A percentile compares a stretch with the other conserved stretches of the same genome.
Conservation (phyloP, 2,888 invertebrate species). For the Ferdinandea cuprea region DNA sequence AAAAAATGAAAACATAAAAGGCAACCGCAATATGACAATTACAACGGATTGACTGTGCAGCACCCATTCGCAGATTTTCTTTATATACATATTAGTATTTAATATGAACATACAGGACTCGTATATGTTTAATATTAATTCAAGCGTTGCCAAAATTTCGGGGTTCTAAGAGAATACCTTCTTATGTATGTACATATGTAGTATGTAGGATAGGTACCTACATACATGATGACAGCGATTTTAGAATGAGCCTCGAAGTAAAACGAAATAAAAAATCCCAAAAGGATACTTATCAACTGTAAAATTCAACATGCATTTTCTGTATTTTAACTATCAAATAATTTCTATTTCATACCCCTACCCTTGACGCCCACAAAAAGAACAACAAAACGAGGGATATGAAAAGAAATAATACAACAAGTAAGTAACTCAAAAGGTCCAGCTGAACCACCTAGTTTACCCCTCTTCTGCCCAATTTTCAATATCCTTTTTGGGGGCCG, state of each 20-base stretch:
- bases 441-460: slow-evolving; percentile 42
- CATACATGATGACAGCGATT: slow-evolving; percentile 71
- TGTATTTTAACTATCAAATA: slow-evolving; percentile 70
- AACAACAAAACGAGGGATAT: slow-evolving; percentile 36
- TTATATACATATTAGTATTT: no score
- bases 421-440: slow-evolving; percentile 68
- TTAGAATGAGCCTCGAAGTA: slow-evolving; percentile 12
- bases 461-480: background rate
- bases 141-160: slow-evolving; percentile 65
- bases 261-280: slow-evolving; percentile 51
- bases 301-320: slow-evolving; percentile 66
- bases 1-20: slow-evolving; percentile 61
- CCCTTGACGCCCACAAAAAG: slow-evolving; percentile 8
- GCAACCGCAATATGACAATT: slow-evolving; percentile 72
- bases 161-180: slow-evolving; percentile 52
- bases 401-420: slow-evolving; percentile 51
- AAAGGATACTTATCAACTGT: slow-evolving; percentile 72
- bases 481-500: slow-evolving; percentile 58
- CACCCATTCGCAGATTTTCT: slow-evolving; percentile 31
- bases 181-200: no score
- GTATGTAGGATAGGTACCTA: no score
- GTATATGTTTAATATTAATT: slow-evolving; percentile 70
- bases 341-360: slow-evolving; percentile 39
- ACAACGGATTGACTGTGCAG: slow-evolving; percentile 67
- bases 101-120: slow-evolving; percentile 56